Evolutionary conservation across 2,113 vertebrate genomes (phyloP).

Genomic region (Ceratotherium simum): DNA sequence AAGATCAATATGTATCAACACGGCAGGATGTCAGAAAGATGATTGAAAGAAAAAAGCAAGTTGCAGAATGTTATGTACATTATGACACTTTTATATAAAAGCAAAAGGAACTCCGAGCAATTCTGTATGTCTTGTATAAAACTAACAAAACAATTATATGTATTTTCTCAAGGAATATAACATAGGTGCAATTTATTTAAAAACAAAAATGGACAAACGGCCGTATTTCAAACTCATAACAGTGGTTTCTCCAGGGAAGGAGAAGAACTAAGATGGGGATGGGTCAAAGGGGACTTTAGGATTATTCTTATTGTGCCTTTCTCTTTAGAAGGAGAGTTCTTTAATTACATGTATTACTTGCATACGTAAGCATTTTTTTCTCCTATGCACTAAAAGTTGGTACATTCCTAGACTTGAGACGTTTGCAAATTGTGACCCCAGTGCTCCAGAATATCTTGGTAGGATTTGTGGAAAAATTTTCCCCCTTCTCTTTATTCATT

Average conservation of each 20-base stretch:
- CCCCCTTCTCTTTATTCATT: not conserved
- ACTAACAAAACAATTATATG: not conserved
- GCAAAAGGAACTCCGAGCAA: not conserved
- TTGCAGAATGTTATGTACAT: too few species aligned
- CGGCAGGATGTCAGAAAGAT: not conserved
- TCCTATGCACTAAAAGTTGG: not conserved
- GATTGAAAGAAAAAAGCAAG: too few species aligned
- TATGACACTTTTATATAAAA: not conserved
- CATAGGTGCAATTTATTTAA: not conserved
- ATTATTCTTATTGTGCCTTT: not conserved
- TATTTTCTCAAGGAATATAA: conserved; percentile 6
- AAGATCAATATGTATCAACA: not conserved
- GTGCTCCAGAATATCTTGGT: not conserved
- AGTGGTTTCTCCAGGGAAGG: not conserved
- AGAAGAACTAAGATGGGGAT: not conserved
- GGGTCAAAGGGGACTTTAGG: not conserved
- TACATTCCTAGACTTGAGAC: not conserved
- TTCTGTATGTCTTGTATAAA: not conserved
- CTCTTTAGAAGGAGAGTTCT: not conserved
- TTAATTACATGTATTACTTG: not conserved
- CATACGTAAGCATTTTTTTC: not conserved
- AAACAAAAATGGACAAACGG: not conserved
- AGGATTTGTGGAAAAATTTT: not conserved
- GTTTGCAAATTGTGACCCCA: not conserved
- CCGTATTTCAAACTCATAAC: not conserved